Percentiles rank a stretch among this genome's conserved stretches.
Evolutionary conservation across 1,140 invertebrate genomes (phyloP).

Genomic region (Sitobion miscanthi): DNA sequence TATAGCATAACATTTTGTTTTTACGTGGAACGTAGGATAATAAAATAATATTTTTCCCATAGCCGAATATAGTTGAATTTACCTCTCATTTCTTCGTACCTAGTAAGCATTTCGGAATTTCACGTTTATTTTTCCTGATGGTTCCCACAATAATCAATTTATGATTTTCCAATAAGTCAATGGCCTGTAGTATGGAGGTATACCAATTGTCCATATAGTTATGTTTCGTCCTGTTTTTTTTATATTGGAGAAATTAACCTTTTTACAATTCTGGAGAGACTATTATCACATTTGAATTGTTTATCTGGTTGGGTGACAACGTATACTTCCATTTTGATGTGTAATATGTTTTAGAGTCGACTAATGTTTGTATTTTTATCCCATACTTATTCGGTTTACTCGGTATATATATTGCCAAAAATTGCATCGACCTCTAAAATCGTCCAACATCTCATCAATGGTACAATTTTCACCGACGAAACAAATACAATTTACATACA

Average conservation of each 20-base stretch:
- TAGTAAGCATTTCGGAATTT: conserved; percentile 57
- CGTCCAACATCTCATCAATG: too few relatives aligned
- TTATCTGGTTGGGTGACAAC: conserved; percentile 61
- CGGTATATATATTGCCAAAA: too few relatives aligned
- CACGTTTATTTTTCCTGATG: conserved; percentile 62
- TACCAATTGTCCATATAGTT: conserved; percentile 63
- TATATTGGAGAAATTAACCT: conserved; percentile 58
- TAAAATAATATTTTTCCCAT: conserved; percentile 47
- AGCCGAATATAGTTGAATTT: conserved; percentile 31
- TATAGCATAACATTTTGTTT: conserved; percentile 61
- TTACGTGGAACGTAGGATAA: conserved; percentile 57
- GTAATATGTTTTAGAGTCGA: too few relatives aligned
- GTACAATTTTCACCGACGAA: too few relatives aligned
- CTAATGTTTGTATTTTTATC: too few relatives aligned
- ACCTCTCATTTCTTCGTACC: conserved; percentile 8
- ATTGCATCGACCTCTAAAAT: too few relatives aligned
- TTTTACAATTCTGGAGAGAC: conserved; percentile 1
- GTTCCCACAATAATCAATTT: conserved; percentile 60
- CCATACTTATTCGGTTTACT: too few relatives aligned
- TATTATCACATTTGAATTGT: conserved; percentile 61
- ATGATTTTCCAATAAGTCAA: conserved; percentile 59
- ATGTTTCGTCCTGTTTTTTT: conserved; percentile 60
- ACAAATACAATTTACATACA: too few relatives aligned
- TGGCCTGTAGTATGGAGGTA: conserved; percentile 60
- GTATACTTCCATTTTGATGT: neutral